Base-by-base conservation (phyloP, 1,140 invertebrate genomes). In the Meloidogyne floridensis region DNA sequence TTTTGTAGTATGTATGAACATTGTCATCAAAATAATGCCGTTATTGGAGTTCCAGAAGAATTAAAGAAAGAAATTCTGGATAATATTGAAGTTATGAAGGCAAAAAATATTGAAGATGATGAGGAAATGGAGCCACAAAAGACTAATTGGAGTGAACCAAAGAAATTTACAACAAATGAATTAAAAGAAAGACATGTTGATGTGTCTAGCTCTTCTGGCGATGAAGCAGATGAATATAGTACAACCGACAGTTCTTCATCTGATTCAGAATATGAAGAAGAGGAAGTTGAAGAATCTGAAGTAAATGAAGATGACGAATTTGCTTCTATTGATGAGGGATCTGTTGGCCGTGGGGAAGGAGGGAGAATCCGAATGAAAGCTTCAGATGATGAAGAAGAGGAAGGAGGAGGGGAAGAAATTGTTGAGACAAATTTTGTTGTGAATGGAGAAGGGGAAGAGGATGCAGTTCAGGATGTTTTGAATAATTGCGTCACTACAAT, bases 1-100 rank as follows among this genome's bases (percentile, higher is more conserved):
- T n/a, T 76, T 3, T 76, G 11, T 42, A 76, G 75, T 32, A 76
- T 76, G 75, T 56, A 56, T 32, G 75, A 76, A 18, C 59, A 76
- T 47, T 76, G 75, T 65, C 75, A 65, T 15, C 20, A 76, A 54
- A 76, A 76, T 51, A 65, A 51, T 11, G 75, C 75, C 42, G 43
- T 65, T 11, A 65, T 76, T 76, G 75, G 59, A 54, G 59, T 76
- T 5, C 13, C 75, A 15, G 20, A 54, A n/a, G 75, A 76, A 11
- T 54, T 65, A 4, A 11, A 4, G 10, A 32, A 56, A 65, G 59
- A 65, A 10, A 56, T 76, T 51, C n/a, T 32, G 32, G 32, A 43
- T 54, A 11, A 10, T n/a, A 18, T 54, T 47, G 15, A 51, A 42
- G 7, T 74, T 74, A 2, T 74, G 72, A 65, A 65, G 4, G 59